Base-by-base conservation (phyloP, 2,113 vertebrate genomes). In the Salvelinus namaycush region DNA sequence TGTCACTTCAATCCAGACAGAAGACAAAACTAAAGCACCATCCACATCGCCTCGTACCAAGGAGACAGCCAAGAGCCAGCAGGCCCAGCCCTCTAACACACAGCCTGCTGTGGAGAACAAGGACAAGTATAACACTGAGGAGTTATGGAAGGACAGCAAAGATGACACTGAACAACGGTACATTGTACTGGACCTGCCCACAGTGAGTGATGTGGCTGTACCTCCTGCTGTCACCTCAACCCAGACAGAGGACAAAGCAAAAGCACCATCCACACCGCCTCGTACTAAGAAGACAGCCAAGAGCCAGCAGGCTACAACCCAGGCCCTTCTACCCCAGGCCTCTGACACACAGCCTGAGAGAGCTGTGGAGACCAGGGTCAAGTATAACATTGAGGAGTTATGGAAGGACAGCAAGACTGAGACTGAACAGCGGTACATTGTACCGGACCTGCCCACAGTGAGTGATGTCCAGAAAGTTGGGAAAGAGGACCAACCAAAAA, bases 371-470 rank as follows among this genome's bases (percentile, higher is more conserved):
- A 2, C 1, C 29, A 5, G 18, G 1, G 14, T 18, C 67, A 11
- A 31, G 4, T 27, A 5, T 67, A 13, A 68, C 27, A 68, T 0
- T 9, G 60, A 13, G 13, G n/a, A 27, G 31, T 7, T 66, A 22
- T 51, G 14, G 39, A 76, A 79, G 11, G 59, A 81, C 67, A 76
- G 70, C 5, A 72, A 74, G 8, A 24, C 20, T 62, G 86, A 91
- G n/a, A 60, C 22, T 13, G 73, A 89, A 34, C 81, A 3, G 9
- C 81, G 86, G 76, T 88, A 86, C 67, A 14, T 92, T 24, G 70
- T 89, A 39, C 78, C 92, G 3, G 87, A 92, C 60, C 20, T 80
- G 11, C 84, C 75, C 60, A 80, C 68, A 4, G 1, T 20, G 5
- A 13, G 29, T 67, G 13, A 76, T 51, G 48, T 27, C 16, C 7